Conservation (phyloP, 2,888 invertebrate species). For the Heliconius aoede region DNA sequence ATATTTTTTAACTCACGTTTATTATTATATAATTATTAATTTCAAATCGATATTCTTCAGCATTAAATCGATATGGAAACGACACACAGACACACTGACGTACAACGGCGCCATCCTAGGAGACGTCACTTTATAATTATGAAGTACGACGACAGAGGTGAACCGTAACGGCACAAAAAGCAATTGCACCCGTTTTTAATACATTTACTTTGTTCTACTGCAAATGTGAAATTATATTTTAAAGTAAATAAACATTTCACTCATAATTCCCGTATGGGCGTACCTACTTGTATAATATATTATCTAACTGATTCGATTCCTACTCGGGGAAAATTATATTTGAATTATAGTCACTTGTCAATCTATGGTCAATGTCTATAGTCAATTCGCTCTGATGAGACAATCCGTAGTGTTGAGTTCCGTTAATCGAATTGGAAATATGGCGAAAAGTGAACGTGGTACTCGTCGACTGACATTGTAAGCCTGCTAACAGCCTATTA, state of each 20-base stretch:
- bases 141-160: conserved; percentile 14
- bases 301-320: too few relatives aligned
- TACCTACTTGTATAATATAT: too few relatives aligned
- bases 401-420: too few relatives aligned
- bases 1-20: background rate
- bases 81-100: background rate
- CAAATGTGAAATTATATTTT: background rate
- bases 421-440: too few relatives aligned
- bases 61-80: background rate
- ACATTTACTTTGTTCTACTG: background rate
- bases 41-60: background rate
- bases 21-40: background rate
- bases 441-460: too few relatives aligned
- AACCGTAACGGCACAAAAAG: conserved; percentile 1
- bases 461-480: too few relatives aligned
- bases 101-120: conserved; percentile 8
- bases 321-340: too few relatives aligned
- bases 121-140: conserved; percentile 10
- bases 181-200: background rate
- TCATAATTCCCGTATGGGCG: background rate
- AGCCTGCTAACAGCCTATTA: too few relatives aligned
- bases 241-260: background rate
- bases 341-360: too few relatives aligned
- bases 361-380: too few relatives aligned
- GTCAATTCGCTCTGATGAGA: too few relatives aligned